Conservation (phyloP, 2,797 vertebrate genomes). For the Scleropages formosus region DNA sequence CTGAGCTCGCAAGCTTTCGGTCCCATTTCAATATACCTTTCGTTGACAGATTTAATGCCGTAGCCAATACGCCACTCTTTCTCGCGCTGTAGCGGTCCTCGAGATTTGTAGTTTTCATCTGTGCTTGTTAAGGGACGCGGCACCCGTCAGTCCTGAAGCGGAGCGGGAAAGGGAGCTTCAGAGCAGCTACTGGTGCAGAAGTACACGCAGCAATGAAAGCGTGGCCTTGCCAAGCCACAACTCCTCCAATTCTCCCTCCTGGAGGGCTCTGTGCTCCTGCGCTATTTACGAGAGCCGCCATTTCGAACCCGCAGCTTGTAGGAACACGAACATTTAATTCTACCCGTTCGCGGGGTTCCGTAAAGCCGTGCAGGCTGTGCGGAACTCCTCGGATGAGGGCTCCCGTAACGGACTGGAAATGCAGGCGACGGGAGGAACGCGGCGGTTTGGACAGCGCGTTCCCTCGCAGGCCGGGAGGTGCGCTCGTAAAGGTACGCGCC, state of each 20-base stretch:
- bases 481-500: neutral
- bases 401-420: neutral
- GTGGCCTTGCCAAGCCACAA: neutral
- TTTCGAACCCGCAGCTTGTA: constrained; percentile 17
- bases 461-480: neutral
- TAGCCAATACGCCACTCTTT: too few relatives aligned
- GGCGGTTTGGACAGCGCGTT: neutral
- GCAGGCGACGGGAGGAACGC: neutral
- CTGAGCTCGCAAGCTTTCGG: too few relatives aligned
- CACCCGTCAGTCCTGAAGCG: constrained; percentile 4
- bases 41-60: too few relatives aligned
- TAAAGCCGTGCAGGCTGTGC: neutral
- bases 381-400: neutral
- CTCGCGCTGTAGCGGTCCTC: too few relatives aligned
- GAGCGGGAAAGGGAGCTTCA: neutral
- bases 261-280: neutral
- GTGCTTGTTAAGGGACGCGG: neutral
- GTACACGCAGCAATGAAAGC: neutral
- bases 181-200: too few relatives aligned
- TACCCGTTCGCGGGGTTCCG: neutral
- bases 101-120: too few relatives aligned
- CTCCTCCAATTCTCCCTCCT: neutral
- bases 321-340: constrained; percentile 19
- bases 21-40: too few relatives aligned
- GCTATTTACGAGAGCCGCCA: constrained; percentile 15